Evolutionary conservation across 2,797 vertebrate genomes (phyloP).

Genomic region (Crossoptilon crossoptilon): DNA sequence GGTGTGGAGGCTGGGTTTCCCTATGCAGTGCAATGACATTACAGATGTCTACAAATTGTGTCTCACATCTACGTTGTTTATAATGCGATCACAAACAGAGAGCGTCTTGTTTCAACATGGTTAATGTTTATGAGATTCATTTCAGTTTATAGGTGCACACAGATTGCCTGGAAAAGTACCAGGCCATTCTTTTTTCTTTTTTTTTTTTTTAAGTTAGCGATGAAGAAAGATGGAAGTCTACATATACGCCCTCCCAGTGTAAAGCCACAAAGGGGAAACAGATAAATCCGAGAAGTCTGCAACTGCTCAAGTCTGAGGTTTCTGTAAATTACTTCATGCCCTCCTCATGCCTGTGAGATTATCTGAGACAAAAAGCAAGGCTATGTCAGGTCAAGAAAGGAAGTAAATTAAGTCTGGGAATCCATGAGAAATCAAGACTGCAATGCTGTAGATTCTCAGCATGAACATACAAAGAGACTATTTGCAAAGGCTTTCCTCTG

Average conservation of each 20-base stretch:
- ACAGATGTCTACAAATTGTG: slow-evolving; percentile 51
- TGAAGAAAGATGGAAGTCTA: slow-evolving; percentile 26
- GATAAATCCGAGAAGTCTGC: background rate
- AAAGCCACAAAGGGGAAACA: background rate
- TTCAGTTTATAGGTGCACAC: slow-evolving; percentile 56
- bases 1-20: background rate
- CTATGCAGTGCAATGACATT: background rate
- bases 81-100: slow-evolving; percentile 18
- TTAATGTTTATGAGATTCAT: slow-evolving; percentile 54
- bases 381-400: background rate
- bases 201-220: slow-evolving; percentile 40
- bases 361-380: background rate
- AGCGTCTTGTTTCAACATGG: slow-evolving; percentile 55
- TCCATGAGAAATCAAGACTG: background rate
- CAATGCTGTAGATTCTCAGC: background rate
- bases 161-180: slow-evolving; percentile 61
- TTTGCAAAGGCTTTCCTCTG: background rate
- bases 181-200: background rate
- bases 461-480: background rate
- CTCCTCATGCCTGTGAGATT: background rate
- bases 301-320: background rate
- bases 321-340: background rate
- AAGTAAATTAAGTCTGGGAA: background rate
- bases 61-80: slow-evolving; percentile 51
- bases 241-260: background rate